Evolutionary conservation across 2,113 vertebrate genomes (phyloP), one percentile per base, ranked within the genome.

Genomic region (Holacanthus passer): DNA sequence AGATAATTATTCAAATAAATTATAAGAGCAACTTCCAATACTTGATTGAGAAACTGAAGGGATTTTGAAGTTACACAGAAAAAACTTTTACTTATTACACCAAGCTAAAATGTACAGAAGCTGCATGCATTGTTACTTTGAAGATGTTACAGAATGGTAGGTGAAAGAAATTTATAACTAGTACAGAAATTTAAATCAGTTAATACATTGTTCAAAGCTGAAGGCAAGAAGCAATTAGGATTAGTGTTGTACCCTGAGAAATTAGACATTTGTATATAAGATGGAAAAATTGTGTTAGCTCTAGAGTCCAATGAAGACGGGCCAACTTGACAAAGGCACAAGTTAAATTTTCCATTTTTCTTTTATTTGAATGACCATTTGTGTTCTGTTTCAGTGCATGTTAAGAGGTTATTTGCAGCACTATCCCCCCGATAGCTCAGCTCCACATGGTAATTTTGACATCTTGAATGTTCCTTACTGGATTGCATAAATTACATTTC

Each of bases 401-500:
- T 89, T 66, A 62, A 77, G 45, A 78, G 35, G 80, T 89, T 37
- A 73, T 85, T 85, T 87, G 81, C 88, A 81, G 84, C 86, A 55
- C 68, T 76, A 65, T 81, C 79, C 79, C 79, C 79, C 77, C 59
- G n/a, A 84, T 88, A 50, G 83, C 83, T 89, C 55, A 82, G 84
- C 87, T 90, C 76, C 72, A 78, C 77, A 79, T 87, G 87, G 89
- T 91, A 66, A 85, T 89, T 90, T 94, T 94, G 95, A 95, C 96
- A 93, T 91, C 92, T 94, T 94, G 95, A 95, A 95, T 94, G 94
- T 96, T 95, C 87, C 85, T 83, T 81, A 87, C 88, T 83, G 89
- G 91, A 86, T 80, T 88, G 90, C 73, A 59, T 93, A 87, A 76
- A 85, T 92, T 90, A 94, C 93, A 88, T 95, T 93, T 91, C 91